phyloP scores from a whole-genome alignment of 2,113 vertebrate species.

The Vulpes lagopus region DNA sequence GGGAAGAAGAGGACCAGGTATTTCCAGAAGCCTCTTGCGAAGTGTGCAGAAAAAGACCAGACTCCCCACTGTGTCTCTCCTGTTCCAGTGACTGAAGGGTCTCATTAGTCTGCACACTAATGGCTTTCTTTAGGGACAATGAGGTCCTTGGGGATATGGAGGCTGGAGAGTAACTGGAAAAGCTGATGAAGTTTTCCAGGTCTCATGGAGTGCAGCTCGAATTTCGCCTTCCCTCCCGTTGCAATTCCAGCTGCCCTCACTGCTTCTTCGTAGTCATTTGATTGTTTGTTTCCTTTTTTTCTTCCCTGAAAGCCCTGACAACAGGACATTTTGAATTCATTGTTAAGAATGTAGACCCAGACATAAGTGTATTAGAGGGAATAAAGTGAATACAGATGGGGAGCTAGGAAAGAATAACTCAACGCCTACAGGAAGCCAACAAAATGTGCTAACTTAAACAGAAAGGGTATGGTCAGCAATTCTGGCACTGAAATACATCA shows the following conservation, averaged over 20 bases:
- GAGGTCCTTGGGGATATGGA: constrained; percentile 30
- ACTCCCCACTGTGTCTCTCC: not conserved
- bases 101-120: constrained; percentile 67
- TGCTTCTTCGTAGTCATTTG: not conserved
- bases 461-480: constrained; percentile 66
- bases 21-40: constrained; percentile 6
- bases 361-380: not conserved
- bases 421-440: not conserved
- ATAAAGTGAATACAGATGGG: not conserved
- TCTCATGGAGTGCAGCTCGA: not conserved
- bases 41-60: not conserved
- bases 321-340: constrained; percentile 42
- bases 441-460: constrained; percentile 22
- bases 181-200: constrained; percentile 39
- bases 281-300: not conserved
- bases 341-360: constrained; percentile 46
- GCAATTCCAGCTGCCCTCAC: constrained; percentile 14
- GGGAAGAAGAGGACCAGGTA: constrained; percentile 40
- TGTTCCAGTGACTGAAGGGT: not conserved
- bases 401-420: constrained; percentile 1
- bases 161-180: constrained; percentile 44
- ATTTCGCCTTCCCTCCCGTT: not conserved
- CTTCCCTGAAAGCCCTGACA: not conserved
- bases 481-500: constrained; percentile 41
- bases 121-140: constrained; percentile 52